Conservation (phyloP, 1,140 invertebrate genomes). For the Lineus longissimus region DNA sequence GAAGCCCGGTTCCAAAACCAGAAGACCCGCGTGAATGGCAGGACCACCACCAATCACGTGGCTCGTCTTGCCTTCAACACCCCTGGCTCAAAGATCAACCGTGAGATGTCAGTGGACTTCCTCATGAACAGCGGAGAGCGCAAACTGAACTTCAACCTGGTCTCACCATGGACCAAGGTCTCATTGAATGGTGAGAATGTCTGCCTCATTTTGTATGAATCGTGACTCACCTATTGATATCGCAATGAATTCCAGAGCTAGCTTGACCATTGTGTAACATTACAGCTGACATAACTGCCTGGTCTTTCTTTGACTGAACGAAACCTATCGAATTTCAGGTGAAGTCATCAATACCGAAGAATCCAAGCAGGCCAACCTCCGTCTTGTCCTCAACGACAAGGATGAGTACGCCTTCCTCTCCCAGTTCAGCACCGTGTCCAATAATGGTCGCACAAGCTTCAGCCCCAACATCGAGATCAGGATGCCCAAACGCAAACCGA, state of each 20-base stretch:
- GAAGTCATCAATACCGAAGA: constrained; percentile 24
- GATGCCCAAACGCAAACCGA: constrained; percentile 23
- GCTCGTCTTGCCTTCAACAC: constrained; percentile 51
- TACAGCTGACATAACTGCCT: not conserved
- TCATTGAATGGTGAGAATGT: constrained; percentile 40
- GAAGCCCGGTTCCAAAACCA: constrained; percentile 32
- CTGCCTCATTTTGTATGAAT: no score
- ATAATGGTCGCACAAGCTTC: constrained; percentile 24
- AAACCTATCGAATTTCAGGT: constrained; percentile 20
- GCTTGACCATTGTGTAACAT: no score
- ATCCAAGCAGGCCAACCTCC: constrained; percentile 30
- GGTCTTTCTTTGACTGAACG: not conserved
- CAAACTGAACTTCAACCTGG: constrained; percentile 35
- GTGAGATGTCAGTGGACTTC: constrained; percentile 49
- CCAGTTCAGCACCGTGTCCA: constrained; percentile 26
- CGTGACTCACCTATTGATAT: no score
- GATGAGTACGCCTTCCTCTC: constrained; percentile 32
- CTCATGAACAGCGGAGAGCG: constrained; percentile 39
- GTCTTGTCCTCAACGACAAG: constrained; percentile 32
- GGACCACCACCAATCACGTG: not conserved
- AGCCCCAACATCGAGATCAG: constrained; percentile 32
- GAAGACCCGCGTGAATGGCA: constrained; percentile 13
- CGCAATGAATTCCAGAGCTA: no score
- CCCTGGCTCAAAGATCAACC: constrained; percentile 53
- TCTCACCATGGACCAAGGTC: constrained; percentile 51